Evolutionary conservation across 2,797 vertebrate species (phyloP), one percentile per base, ranked within the genome.

Genomic region (Coregonus ussuriensis): DNA sequence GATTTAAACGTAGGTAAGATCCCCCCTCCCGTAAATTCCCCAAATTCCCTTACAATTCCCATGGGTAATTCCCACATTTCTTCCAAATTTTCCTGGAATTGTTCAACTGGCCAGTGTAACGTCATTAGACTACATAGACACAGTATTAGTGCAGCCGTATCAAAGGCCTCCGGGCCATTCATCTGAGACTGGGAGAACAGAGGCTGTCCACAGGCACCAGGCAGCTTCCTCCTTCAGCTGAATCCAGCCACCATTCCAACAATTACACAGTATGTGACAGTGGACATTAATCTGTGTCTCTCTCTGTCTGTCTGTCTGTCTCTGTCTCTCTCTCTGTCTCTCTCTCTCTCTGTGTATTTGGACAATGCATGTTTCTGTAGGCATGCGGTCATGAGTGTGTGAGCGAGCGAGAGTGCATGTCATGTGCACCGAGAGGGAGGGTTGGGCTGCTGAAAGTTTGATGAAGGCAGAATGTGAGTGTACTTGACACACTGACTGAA

Each of bases 181-280:
- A 74, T 77, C 79, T 67, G 2, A 41, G 37, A 25, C 21, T 6
- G 33, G 21, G 59, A 54, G 52, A 54, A 16, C 74, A 56, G 29
- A 76, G 52, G 52, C 56, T 4, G 53, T 54, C 11, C 35, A 76
- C 16, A 77, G 51, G 6, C 37, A 31, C n/a, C 11, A 25, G 25
- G 29, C 76, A 37, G 0, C 47, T 73, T 41, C 33, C 65, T 72
- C 14, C 29, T 72, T 72, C 6, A 56, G 47, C 9, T 4, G 21
- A 82, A 52, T 79, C 33, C 65, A 77, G 81, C 75, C 31, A 76
- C 3, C 74, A 3, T 0, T 79, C 37, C 13, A 68, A 74, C 51
- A 70, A 74, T 74, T 71, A 70, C 31, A n/a, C 11, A 65, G 71
- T 47, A 53, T 31, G 9, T 4, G 29, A 70, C 68, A 70, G 35